Base-by-base conservation (phyloP, 2,888 invertebrate genomes). In the Graphium colonna region DNA sequence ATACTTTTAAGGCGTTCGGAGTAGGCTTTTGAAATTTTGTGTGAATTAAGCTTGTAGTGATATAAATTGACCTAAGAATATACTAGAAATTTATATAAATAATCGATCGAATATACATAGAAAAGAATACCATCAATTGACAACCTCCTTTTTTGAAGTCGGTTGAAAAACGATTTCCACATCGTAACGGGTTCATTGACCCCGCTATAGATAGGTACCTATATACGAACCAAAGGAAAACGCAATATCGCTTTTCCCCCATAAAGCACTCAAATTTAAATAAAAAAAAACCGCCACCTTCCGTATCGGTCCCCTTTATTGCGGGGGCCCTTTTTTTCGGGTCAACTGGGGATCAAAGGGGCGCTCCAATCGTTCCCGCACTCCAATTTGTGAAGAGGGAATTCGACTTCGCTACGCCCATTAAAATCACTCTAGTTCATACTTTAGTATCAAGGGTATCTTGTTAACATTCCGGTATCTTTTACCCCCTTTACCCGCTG, bases 221-320 rank as follows among this genome's bases (percentile, higher is more conserved):
- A 79, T 79, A 75, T 77, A 77, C 67, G 69, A 10, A 74, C 71
- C 76, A 83, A 77, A 82, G 84, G 81, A 80, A 80, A 87, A 86
- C 86, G 85, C 82, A 88, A 88, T 89, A 89, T 87, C 84, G 83
- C 82, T 79, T 82, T 79, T 80, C 84, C 83, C 82, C 86, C 82
- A 89, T 88, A 89, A 88, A 89, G 88, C 86, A 87, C 87, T 89
- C 88, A 86, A 89, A 88, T 89, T 89, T 89, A 89, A 89, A 89
- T 88, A 89, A 88, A 89, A 89, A 89, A 88, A 86, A 86, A 84
- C 82, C 88, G 85, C 86, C 86, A 88, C 88, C 87, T 87, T 88
- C 86, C 88, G 88, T 89, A 88, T 88, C 85, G 86, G 86, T 81
- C 82, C 84, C 82, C 87, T 82, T 89, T 87, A 87, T 87, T 87